Evolutionary conservation across 23 tunicate genomes (phyloP), one percentile per base, ranked within the genome.

Genomic region (Ciona savignyi): DNA sequence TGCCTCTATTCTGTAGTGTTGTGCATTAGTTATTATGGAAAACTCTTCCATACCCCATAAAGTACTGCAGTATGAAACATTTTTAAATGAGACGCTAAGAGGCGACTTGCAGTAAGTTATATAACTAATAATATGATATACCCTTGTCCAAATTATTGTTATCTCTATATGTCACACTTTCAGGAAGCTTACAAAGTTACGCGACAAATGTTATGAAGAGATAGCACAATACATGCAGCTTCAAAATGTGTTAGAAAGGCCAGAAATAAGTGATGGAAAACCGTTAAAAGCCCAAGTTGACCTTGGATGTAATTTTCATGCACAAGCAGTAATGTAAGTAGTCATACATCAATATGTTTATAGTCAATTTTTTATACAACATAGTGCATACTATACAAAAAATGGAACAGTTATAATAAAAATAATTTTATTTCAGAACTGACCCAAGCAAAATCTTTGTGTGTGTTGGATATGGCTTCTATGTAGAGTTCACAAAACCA

Each of bases 241-340:
- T 29, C 73, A 89, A 62, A 63, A 80, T 4, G 70, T 76, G 1
- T 33, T 89, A 23, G 74, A 78, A 67, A 72, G 77, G 22, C 66
- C 73, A 20, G 25, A 24, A 4, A 75, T 42, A 33, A 29, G 19
- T n/a, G 32, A 73, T 1, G 24, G 60, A 23, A 49, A 66, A 34
- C 67, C 78, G 4, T 26, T 83, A 34, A 86, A 89, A 72, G 70
- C 88, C 33, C 84, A 89, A 83, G 88, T 89, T 21, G 88, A 89
- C 48, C 76, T 89, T n/a, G 96, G 96, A 1, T 77, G 83, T 61
- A 78, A 83, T 60, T 89, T 89, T 72, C 78, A 74, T 61, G 96
- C 69, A 4, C 84, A 89, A 63, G 96, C 88, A 35, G 77, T 77
- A 29, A 83, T 89, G 93, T 86, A 63, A 86, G 93, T 80, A n/a